Conservation (phyloP, 1,140 invertebrate genomes). For the Heliothis virescens region DNA sequence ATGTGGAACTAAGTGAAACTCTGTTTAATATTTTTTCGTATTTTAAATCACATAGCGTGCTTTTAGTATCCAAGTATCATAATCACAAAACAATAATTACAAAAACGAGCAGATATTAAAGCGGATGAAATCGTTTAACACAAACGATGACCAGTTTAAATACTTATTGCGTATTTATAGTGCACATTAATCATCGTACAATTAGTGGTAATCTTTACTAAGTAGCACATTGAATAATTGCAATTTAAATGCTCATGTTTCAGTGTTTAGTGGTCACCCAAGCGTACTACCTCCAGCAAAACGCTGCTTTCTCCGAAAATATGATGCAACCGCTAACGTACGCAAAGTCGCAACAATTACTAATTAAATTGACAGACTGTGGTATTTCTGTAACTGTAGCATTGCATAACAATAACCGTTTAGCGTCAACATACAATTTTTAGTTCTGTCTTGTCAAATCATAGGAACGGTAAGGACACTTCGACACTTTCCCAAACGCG, state of each 20-base stretch:
- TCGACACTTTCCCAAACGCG: no score
- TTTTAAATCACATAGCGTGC: no score
- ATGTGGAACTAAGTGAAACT: no score
- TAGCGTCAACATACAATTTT: not conserved
- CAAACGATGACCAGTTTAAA: not conserved
- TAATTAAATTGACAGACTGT: conserved; percentile 51
- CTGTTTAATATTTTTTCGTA: no score
- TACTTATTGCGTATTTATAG: conserved; percentile 12
- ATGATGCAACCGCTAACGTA: conserved; percentile 45
- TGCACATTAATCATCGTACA: conserved; percentile 14
- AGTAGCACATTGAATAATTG: conserved; percentile 39
- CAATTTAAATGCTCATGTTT: conserved; percentile 21
- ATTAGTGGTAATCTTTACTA: conserved; percentile 7
- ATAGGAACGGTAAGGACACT: no score
- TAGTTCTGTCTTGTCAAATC: no score
- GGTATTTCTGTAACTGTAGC: conserved; percentile 4
- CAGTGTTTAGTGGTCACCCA: conserved; percentile 22
- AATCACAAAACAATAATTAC: not conserved
- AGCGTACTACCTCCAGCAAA: conserved; percentile 15
- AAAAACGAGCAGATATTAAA: not conserved
- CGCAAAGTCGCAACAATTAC: conserved; percentile 26
- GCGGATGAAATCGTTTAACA: not conserved
- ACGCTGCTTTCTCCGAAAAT: conserved; percentile 52
- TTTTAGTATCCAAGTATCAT: not conserved
- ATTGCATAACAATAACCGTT: conserved; percentile 17